phyloP scores from a whole-genome alignment of 2,888 invertebrate species.

The Cryptocheilus praepositus region DNA sequence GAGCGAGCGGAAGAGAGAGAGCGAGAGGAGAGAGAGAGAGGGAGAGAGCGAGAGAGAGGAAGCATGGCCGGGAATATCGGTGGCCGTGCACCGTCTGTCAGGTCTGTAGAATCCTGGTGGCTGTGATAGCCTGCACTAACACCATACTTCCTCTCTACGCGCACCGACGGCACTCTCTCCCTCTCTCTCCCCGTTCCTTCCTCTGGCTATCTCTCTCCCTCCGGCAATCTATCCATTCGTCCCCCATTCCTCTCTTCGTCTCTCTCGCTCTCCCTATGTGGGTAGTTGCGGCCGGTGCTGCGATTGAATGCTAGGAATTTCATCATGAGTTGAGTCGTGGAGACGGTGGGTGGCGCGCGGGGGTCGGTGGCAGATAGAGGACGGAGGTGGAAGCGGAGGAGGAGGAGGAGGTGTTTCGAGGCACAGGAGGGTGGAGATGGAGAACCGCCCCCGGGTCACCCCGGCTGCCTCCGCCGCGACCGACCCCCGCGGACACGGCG shows the following conservation, averaged over 20 bases:
- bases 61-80: conserved; percentile 40
- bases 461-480: conserved; percentile 58
- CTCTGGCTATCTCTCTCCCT: conserved; percentile 14
- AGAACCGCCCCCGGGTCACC: conserved; percentile 68
- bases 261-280: conserved; percentile 43
- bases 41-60: neutral
- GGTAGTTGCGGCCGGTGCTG: conserved; percentile 69
- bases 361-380: conserved; percentile 56
- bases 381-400: conserved; percentile 39
- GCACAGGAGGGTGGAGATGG: conserved; percentile 43
- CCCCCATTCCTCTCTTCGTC: conserved; percentile 18
- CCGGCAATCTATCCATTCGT: conserved; percentile 15
- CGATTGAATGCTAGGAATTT: conserved; percentile 75
- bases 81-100: conserved; percentile 38
- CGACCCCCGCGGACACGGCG: conserved; percentile 55
- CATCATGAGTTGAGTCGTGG: conserved; percentile 76
- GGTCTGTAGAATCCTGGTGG: conserved; percentile 44
- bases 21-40: conserved; percentile 1
- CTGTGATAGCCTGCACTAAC: conserved; percentile 41
- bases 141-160: conserved; percentile 10
- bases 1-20: neutral
- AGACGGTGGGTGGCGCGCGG: conserved; percentile 69
- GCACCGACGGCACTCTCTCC: conserved; percentile 5
- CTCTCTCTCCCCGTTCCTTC: conserved; percentile 15
- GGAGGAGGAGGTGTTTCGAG: conserved; percentile 9